Evolutionary conservation across 2,888 invertebrate species (phyloP), one percentile per base, ranked within the genome.

Genomic region (Erynnis tages): DNA sequence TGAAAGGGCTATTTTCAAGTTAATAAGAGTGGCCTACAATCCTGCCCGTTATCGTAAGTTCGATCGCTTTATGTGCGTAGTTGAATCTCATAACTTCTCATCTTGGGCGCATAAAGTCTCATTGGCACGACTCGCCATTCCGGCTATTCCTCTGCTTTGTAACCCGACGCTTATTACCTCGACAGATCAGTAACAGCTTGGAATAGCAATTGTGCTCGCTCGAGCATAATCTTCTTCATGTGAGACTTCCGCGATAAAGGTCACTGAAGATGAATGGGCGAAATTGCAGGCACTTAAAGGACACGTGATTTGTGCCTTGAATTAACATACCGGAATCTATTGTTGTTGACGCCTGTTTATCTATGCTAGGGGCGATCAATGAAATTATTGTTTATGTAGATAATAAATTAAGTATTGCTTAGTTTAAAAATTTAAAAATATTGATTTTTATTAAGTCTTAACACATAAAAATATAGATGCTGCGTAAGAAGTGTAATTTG

Each of bases 161-260:
- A 76, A 75, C 69, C 66, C 67, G 67, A 75, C 73, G 73, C 75
- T 76, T 76, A 75, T 74, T 74, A 69, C 67, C 57, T 53, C 64
- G 69, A 73, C 71, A 67, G 68, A 74, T 73, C 66, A 63, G 65
- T 64, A 69, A 67, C 66, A 66, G 63, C 57, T 64, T 64, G 58
- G 65, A 67, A 69, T 70, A 65, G 64, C 62, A 61, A 60, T 68
- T 62, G 63, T 63, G 63, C 59, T 61, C 57, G 48, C 45, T 54
- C 56, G 52, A 57, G 60, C 60, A 64, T 62, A 64, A 65, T 66
- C 62, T 56, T 60, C 65, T 60, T 61, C 63, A 61, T 56, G 62
- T 66, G 67, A 67, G 69, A 59, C 62, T 56, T 63, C 60, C 59
- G 56, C 61, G 45, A 54, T 61, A 68, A 66, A 67, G 63, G 63